Evolutionary conservation across 1,140 invertebrate species (phyloP).

Genomic region (Brachionus calyciflorus): DNA sequence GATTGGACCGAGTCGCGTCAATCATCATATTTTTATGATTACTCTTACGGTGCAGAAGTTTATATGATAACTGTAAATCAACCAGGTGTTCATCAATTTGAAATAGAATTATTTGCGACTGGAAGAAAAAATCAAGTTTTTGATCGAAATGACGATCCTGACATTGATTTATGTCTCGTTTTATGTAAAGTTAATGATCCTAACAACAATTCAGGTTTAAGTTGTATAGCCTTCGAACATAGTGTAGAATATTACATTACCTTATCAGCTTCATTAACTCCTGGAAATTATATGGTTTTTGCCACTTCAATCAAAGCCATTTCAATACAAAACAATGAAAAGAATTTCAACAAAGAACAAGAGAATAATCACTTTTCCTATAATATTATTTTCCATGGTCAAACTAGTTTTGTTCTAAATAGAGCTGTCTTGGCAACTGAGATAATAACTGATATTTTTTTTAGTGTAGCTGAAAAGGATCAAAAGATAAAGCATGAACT

Average conservation of each 20-base stretch:
- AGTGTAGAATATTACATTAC: slow-evolving; percentile 43
- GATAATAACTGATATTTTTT: slow-evolving; percentile 41
- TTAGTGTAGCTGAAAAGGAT: background rate
- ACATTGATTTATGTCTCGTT: slow-evolving; percentile 42
- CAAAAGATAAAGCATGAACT: slow-evolving; percentile 13
- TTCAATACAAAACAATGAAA: slow-evolving; percentile 35
- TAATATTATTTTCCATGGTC: slow-evolving; percentile 38
- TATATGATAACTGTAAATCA: slow-evolving; percentile 36
- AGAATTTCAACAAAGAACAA: background rate
- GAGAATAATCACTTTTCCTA: slow-evolving; percentile 38
- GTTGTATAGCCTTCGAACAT: slow-evolving; percentile 26
- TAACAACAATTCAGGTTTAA: slow-evolving; percentile 15
- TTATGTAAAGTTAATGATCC: slow-evolving; percentile 33
- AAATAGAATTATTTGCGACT: slow-evolving; percentile 31
- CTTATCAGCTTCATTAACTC: slow-evolving; percentile 12
- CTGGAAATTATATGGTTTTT: slow-evolving; percentile 42
- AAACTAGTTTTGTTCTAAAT: slow-evolving; percentile 25
- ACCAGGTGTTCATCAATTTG: slow-evolving; percentile 38
- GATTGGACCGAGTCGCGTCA: slow-evolving; percentile 45
- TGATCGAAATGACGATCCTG: slow-evolving; percentile 40
- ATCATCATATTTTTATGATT: slow-evolving; percentile 39
- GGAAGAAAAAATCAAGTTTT: slow-evolving; percentile 17
- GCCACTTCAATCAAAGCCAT: slow-evolving; percentile 37
- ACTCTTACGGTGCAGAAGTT: slow-evolving; percentile 17
- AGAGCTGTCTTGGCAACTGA: slow-evolving; percentile 7